Conservation (phyloP, 2,797 vertebrate species). For the Phrynocephalus vlangalii region DNA sequence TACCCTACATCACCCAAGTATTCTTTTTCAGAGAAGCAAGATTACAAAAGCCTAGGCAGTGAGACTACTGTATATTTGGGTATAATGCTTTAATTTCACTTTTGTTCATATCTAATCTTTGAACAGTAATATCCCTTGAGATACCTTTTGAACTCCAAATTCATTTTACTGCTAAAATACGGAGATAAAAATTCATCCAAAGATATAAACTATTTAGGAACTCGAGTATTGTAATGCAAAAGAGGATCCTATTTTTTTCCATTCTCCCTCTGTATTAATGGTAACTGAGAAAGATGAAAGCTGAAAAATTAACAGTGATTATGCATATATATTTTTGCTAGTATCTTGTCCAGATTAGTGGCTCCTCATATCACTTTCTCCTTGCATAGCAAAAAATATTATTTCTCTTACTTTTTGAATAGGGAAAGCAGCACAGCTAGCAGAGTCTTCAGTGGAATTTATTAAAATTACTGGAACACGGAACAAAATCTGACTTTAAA, state of each 20-base stretch:
- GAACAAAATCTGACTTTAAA: not conserved
- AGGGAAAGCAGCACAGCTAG: not conserved
- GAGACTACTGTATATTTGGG: too few species aligned
- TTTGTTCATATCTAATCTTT: not conserved
- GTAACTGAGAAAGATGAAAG: not conserved
- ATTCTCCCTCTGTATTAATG: not conserved
- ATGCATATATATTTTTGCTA: not conserved
- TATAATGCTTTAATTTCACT: not conserved
- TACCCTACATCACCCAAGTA: too few species aligned
- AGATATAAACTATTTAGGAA: slow-evolving; percentile 7
- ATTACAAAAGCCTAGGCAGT: too few species aligned
- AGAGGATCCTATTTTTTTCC: not conserved
- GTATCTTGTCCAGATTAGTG: not conserved
- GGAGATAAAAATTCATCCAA: not conserved
- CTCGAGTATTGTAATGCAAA: not conserved
- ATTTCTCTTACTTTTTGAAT: not conserved
- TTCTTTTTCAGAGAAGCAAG: too few species aligned
- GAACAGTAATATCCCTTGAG: too few species aligned
- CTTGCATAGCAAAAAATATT: not conserved
- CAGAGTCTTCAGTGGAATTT: not conserved
- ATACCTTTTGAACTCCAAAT: too few species aligned
- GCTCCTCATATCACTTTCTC: not conserved
- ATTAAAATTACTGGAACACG: not conserved
- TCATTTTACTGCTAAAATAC: too few species aligned
- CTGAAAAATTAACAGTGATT: not conserved